A percentile compares a stretch with the other conserved stretches of the same genome.
Evolutionary conservation across 1,140 invertebrate species (phyloP).

Genomic region (Hesperophylax magnus): DNA sequence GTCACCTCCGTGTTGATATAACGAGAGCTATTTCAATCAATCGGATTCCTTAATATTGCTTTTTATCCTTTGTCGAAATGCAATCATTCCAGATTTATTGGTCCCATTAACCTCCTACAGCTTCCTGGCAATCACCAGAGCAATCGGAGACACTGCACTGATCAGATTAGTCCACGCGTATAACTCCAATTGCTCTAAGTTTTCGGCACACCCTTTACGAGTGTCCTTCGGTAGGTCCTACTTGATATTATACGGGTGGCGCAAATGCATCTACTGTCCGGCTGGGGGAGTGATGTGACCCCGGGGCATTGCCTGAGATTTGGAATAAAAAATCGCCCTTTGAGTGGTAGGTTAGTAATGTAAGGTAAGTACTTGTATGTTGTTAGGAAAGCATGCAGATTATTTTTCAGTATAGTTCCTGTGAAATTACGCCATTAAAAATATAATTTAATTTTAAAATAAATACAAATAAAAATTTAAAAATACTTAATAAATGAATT

Average conservation of each 20-base stretch:
- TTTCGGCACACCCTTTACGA: conserved; percentile 33
- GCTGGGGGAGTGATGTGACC: conserved; percentile 55
- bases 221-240: too few relatives aligned
- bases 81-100: conserved; percentile 23
- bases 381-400: too few relatives aligned
- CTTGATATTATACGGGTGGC: neutral
- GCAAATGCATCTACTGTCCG: conserved; percentile 55
- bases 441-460: too few relatives aligned
- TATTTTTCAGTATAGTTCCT: too few relatives aligned
- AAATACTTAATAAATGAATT: too few relatives aligned
- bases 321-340: conserved; percentile 52
- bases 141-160: conserved; percentile 10
- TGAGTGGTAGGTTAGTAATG: conserved; percentile 6
- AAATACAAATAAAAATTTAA: too few relatives aligned
- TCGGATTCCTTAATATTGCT: too few relatives aligned
- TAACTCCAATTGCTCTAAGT: neutral
- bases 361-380: too few relatives aligned
- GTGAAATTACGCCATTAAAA: too few relatives aligned
- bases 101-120: conserved; percentile 13
- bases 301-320: conserved; percentile 55
- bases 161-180: conserved; percentile 29
- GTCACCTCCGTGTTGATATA: too few relatives aligned
- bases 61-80: neutral
- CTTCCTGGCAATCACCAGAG: conserved; percentile 13
- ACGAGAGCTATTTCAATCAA: too few relatives aligned